These are phyloP conservation scores for Riparia riparia DNA, from an alignment of 2,113 vertebrate genomes.

Conservation along the genomic window DNA sequence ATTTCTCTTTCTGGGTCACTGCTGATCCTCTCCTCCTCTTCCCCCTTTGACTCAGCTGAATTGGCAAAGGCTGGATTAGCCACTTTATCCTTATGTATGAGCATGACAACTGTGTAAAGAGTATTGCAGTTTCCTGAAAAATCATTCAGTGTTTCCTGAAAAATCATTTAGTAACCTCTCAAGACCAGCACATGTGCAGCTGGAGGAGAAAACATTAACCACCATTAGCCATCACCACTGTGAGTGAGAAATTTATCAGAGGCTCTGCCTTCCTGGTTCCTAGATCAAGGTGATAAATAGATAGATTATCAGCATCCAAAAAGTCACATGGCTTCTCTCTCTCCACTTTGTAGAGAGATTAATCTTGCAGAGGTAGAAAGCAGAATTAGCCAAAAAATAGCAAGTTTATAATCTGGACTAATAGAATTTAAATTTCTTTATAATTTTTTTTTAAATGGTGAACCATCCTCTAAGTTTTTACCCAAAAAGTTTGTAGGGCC, in stretches of 20 bases:
- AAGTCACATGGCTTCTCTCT: not conserved
- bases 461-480: not conserved
- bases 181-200: not conserved
- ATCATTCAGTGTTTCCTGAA: not conserved
- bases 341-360: not conserved
- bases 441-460: not conserved
- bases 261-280: not conserved
- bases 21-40: not conserved
- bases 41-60: not conserved
- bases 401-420: not conserved
- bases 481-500: not conserved
- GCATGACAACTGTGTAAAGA: not conserved
- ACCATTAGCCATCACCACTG: not conserved
- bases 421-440: not conserved
- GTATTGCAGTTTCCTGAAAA: not conserved
- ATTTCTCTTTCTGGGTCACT: not conserved
- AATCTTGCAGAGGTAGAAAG: not conserved
- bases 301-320: not conserved
- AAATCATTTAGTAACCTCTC: not conserved
- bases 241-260: not conserved
- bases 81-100: not conserved
- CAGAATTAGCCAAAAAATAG: not conserved
- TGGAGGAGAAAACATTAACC: not conserved
- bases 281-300: conserved; percentile 9
- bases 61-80: not conserved